Base-by-base conservation (phyloP, 2,113 vertebrate genomes). In the Seriola aureovittata region DNA sequence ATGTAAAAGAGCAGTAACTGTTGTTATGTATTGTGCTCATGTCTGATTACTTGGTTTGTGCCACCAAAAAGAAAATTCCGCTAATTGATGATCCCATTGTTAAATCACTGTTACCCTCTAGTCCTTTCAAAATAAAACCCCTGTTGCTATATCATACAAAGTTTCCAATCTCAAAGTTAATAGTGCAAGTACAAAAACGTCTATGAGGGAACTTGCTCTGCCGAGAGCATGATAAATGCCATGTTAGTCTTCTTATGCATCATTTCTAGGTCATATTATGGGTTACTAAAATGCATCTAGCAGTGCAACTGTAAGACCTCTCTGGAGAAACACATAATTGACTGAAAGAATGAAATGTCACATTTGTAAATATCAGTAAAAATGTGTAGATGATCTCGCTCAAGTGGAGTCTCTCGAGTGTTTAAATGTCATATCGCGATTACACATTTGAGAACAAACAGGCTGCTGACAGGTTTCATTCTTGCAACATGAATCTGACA, bases 321-420 rank as follows among this genome's bases (percentile, higher is more conserved):
- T 71, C 66, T 50, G 21, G 57, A 72, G 23, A 65, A 70, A 29
- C 29, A 19, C 10, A 25, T 70, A 52, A 78, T 32, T n/a, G 68
- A 77, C 60, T 66, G 59, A 42, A 67, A 32, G 42, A 80, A 44
- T 32, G 0, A 65, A 62, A 82, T 63, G 29, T 60, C 32, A 75
- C 52, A 67, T 80, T 73, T 72, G 50, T 32, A 76, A 75, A 75
- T 71, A 84, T 70, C 81, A 60, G 50, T 59, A 59, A 59, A 48
- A 74, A 79, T 46, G 6, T 70, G 71, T 42, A 42, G 40, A 42
- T 42, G 40, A 42, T 42, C 40, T 42, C 40, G 7, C 10, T 42
- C 40, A 42, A 42, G 34, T 36, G 34, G 46, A 64, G 54, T 34
- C 65, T 52, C 46, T 55, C 36, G 2, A 50, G 34, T 42, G 52